phyloP scores from a whole-genome alignment of 2,113 vertebrate species.

The Eudyptes chrysolophus region DNA sequence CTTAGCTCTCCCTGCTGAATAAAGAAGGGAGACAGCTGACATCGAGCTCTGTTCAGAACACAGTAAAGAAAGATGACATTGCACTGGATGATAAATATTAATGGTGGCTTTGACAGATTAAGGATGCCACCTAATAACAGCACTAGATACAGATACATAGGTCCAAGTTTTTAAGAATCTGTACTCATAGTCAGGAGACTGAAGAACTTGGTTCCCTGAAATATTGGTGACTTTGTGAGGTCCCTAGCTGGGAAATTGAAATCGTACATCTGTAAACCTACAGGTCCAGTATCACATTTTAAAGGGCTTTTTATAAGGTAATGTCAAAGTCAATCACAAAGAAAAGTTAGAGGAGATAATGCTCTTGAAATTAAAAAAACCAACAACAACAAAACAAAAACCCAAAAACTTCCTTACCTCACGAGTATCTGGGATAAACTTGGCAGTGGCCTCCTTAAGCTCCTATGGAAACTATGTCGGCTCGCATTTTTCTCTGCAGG shows the following conservation, averaged over 20 bases:
- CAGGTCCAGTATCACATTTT: neutral
- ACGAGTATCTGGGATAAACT: neutral
- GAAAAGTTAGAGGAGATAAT: neutral
- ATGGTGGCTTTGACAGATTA: too few relatives aligned
- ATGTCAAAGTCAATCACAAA: neutral
- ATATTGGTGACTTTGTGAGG: neutral
- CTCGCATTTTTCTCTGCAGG: neutral
- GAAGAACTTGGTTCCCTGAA: neutral
- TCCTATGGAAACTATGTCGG: rapidly evolving
- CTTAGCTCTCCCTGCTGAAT: neutral
- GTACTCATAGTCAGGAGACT: neutral
- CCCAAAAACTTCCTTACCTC: neutral
- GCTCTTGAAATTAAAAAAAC: neutral
- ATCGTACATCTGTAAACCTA: neutral
- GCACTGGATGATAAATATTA: neutral
- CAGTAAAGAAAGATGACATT: neutral
- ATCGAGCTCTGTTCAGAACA: neutral
- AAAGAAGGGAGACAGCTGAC: neutral
- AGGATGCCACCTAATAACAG: neutral
- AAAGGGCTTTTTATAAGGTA: neutral
- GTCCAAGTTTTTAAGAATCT: neutral
- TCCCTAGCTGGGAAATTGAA: neutral
- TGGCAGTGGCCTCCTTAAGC: neutral
- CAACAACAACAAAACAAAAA: neutral
- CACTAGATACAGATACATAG: neutral